Evolutionary conservation across 2,113 vertebrate genomes (phyloP), one percentile per base, ranked within the genome.

Genomic region (Pelecanoides urinatrix): DNA sequence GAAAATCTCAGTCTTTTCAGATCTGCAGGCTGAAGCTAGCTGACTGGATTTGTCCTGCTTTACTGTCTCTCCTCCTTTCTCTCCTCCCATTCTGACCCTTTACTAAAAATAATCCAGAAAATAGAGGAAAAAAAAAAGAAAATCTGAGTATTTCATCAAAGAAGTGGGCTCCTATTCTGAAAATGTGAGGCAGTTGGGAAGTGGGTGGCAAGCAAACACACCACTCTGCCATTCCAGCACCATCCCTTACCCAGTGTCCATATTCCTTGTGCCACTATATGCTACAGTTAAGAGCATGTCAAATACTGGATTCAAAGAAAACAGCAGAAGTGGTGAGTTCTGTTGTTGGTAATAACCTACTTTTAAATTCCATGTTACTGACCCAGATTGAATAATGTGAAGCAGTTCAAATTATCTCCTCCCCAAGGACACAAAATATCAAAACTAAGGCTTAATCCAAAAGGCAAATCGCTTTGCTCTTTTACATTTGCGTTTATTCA

Each of bases 401-500:
- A 93, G 16, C 15, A 88, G 45, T 44, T 83, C 18, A 85, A 88
- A 90, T 73, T 50, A 58, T 76, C 80, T 92, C 59, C 36, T 82
- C 81, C n/a, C 53, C 72, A 76, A 96, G 96, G 86, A 38, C 25
- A 68, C 5, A 72, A 81, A 91, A 95, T 56, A 92, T 49, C 45
- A 88, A 97, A 96, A 95, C 23, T 81, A 52, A 96, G 76, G 55
- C 55, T 82, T 94, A 92, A 92, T 80, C 32, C 61, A 94, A 83
- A 27, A 49, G 59, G 63, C 36, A 94, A 96, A 97, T 55, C 11
- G 1, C 62, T 81, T 63, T 56, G 47, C 73, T 95, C 71, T 47
- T 67, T 96, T 92, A 88, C 34, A 58, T 42, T 67, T 53, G 7
- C 2, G 2, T 66, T 58, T 81, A 42, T 59, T 73, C 2, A 44